Conservation (phyloP, 2,888 invertebrate species). For the Parnassius glacialis region DNA sequence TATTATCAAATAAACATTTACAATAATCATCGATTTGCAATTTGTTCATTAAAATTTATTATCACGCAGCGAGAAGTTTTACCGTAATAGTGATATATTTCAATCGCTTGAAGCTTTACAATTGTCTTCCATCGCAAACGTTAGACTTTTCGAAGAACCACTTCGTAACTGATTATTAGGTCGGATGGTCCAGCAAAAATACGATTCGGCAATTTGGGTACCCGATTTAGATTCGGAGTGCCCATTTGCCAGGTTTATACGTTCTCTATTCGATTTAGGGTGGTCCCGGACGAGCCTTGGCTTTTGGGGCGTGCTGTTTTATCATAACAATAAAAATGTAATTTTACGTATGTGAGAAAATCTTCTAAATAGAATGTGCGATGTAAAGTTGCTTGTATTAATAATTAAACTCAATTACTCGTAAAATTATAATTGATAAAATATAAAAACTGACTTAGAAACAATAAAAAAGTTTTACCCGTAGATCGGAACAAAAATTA, state of each 20-base stretch:
- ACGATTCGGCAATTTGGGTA: constrained; percentile 52
- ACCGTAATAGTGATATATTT: no score
- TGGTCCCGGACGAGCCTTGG: constrained; percentile 15
- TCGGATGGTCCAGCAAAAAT: constrained; percentile 57
- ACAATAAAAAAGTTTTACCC: no score
- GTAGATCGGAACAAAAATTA: no score
- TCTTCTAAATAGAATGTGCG: not conserved
- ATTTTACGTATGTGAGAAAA: constrained; percentile 12
- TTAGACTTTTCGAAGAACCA: constrained; percentile 39
- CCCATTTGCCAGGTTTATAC: constrained; percentile 49
- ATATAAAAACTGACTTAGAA: no score
- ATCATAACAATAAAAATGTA: constrained; percentile 26
- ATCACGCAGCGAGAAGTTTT: no score
- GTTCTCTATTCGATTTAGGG: constrained; percentile 48
- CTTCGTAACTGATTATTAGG: constrained; percentile 55
- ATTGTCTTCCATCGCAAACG: not conserved
- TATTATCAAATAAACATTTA: no score
- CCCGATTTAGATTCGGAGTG: constrained; percentile 59
- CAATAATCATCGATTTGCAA: no score
- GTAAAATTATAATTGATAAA: no score
- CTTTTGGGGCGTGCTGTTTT: constrained; percentile 27
- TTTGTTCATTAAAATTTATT: no score
- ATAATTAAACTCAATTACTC: no score
- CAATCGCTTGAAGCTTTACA: no score
- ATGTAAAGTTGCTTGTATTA: no score